Evolutionary conservation across 1,140 invertebrate genomes (phyloP).

Genomic region (Conus ventricosus): DNA sequence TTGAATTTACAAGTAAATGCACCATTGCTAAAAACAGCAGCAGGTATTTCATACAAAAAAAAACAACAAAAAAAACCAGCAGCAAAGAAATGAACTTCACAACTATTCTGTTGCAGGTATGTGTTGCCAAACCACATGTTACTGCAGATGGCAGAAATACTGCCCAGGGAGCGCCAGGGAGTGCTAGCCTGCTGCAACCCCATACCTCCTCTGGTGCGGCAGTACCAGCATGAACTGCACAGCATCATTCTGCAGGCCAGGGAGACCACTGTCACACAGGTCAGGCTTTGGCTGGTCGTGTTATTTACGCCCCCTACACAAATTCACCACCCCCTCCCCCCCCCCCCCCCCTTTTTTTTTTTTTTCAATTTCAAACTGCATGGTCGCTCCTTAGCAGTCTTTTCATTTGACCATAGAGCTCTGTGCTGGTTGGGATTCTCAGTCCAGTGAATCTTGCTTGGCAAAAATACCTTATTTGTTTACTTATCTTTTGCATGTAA

Average conservation of each 20-base stretch:
- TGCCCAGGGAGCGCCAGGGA: constrained; percentile 94
- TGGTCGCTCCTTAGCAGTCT: too few relatives aligned
- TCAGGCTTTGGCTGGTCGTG: constrained; percentile 59
- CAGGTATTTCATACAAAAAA: too few relatives aligned
- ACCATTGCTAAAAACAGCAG: too few relatives aligned
- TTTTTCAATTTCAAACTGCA: too few relatives aligned
- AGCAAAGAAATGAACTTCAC: too few relatives aligned
- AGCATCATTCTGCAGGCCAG: constrained; percentile 84
- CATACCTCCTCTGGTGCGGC: constrained; percentile 89
- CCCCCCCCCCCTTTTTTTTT: neutral
- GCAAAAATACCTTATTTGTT: too few relatives aligned
- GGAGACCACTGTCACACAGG: constrained; percentile 83
- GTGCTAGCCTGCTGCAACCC: constrained; percentile 95
- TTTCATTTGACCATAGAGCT: too few relatives aligned
- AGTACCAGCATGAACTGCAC: constrained; percentile 86
- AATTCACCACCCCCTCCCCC: neutral
- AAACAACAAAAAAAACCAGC: too few relatives aligned
- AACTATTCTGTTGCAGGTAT: constrained; percentile 79
- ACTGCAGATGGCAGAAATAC: constrained; percentile 89
- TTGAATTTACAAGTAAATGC: too few relatives aligned
- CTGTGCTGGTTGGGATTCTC: too few relatives aligned
- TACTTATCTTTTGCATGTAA: too few relatives aligned
- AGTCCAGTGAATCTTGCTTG: too few relatives aligned
- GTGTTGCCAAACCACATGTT: constrained; percentile 97
- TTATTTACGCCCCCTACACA: neutral